Conservation (phyloP, 2,888 invertebrate genomes). For the Phasia obesa region DNA sequence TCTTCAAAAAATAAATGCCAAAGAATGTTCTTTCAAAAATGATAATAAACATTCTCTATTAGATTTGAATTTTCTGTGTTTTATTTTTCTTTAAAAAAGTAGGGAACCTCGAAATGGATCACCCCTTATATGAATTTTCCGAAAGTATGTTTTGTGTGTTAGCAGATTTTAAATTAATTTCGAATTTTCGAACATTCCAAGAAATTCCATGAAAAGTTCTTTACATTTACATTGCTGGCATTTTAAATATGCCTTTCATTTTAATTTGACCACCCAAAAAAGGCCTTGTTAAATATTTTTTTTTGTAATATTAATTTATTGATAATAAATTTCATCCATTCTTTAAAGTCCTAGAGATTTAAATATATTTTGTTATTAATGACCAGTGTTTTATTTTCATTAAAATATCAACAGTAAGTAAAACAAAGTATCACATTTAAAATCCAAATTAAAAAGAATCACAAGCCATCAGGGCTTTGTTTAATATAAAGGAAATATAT, state of each 20-base stretch:
- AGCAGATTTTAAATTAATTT: too few species aligned
- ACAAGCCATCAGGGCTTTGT: constrained; percentile 13
- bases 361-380: constrained; percentile 20
- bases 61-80: too few species aligned
- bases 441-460: constrained; percentile 12
- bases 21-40: too few species aligned
- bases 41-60: too few species aligned
- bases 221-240: background rate
- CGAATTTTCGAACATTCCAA: too few species aligned
- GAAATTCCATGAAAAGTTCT: too few species aligned
- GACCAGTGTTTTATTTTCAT: constrained; percentile 28
- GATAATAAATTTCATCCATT: constrained; percentile 14
- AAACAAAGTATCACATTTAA: constrained; percentile 43
- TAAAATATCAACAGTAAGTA: constrained; percentile 36
- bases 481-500: constrained; percentile 13
- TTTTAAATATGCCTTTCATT: background rate
- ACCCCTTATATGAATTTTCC: too few species aligned
- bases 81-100: too few species aligned
- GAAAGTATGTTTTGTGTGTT: too few species aligned
- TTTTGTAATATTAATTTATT: constrained; percentile 11
- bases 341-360: constrained; percentile 4
- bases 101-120: too few species aligned
- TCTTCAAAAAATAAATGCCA: too few species aligned
- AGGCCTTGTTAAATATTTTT: background rate
- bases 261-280: background rate